Evolutionary conservation across 2,797 vertebrate species (phyloP).

Genomic region (Sparus aurata): DNA sequence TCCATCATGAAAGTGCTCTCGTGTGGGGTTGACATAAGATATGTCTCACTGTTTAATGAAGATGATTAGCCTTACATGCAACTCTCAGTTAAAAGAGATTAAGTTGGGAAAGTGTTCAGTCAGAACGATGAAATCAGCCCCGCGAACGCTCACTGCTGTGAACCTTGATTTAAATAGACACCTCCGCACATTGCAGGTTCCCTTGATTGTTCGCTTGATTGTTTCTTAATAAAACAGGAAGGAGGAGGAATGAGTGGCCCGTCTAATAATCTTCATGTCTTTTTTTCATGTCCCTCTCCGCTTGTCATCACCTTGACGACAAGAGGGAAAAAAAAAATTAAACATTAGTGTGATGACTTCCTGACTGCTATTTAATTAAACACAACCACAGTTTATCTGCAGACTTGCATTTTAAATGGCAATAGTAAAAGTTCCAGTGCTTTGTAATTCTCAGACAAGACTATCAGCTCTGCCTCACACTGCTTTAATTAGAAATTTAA

Average conservation of each 20-base stretch:
- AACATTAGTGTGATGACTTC: constrained; percentile 54
- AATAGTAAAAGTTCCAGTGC: constrained; percentile 56
- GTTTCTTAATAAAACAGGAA: constrained; percentile 57
- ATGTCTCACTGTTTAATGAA: constrained; percentile 33
- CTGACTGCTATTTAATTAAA: constrained; percentile 72
- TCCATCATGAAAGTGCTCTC: constrained; percentile 1
- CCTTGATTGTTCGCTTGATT: constrained; percentile 52
- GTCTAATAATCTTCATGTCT: constrained; percentile 40
- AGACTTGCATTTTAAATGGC: constrained; percentile 58
- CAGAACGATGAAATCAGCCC: constrained; percentile 23
- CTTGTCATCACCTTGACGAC: constrained; percentile 53
- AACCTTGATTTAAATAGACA: constrained; percentile 38
- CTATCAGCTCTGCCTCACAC: constrained; percentile 47
- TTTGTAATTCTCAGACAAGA: constrained; percentile 60
- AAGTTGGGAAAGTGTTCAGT: constrained; percentile 43
- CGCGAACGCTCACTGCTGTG: constrained; percentile 19
- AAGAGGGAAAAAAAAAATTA: constrained; percentile 32
- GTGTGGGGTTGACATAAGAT: background rate
- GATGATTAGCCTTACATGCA: constrained; percentile 33
- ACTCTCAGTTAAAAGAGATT: constrained; percentile 38
- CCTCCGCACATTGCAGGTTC: constrained; percentile 8
- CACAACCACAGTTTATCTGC: constrained; percentile 50
- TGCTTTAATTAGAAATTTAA: constrained; percentile 69
- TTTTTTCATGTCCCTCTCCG: constrained; percentile 10
- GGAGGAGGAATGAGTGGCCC: constrained; percentile 21